Evolutionary conservation across 2,113 vertebrate genomes (phyloP).

Genomic region (Alces alces): DNA sequence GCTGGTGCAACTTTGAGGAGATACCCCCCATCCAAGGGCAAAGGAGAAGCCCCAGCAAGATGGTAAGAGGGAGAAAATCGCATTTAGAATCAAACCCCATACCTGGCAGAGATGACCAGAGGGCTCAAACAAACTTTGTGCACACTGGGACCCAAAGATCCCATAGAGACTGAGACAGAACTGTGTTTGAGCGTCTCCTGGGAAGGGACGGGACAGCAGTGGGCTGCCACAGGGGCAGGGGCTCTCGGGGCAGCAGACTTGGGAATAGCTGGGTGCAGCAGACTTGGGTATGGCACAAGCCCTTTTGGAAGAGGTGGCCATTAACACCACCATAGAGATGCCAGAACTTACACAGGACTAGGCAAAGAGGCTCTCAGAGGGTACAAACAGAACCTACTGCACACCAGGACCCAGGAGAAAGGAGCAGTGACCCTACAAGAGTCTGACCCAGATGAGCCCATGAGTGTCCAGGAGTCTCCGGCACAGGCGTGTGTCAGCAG

Average conservation of each 20-base stretch:
- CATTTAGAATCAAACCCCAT: background rate
- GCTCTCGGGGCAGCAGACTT: background rate
- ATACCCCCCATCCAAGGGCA: background rate
- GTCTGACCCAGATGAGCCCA: background rate
- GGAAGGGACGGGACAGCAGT: fast-evolving
- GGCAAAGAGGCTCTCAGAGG: background rate
- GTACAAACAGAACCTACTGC: background rate
- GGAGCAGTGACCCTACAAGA: background rate
- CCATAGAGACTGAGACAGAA: background rate
- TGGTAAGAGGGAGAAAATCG: fast-evolving
- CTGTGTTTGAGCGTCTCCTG: background rate
- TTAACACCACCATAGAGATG: background rate
- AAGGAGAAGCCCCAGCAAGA: background rate
- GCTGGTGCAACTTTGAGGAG: background rate
- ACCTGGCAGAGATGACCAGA: background rate
- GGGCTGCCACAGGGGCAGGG: background rate
- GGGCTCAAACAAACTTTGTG: background rate
- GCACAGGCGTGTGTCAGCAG: fast-evolving
- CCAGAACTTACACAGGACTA: background rate
- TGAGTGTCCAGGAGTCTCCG: background rate
- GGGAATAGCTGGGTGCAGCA: background rate
- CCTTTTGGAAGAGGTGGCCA: background rate
- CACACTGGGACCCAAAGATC: background rate
- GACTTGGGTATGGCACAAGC: background rate
- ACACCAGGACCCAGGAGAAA: background rate